Conservation (phyloP, 2,113 vertebrate genomes). For the Melozone crissalis region DNA sequence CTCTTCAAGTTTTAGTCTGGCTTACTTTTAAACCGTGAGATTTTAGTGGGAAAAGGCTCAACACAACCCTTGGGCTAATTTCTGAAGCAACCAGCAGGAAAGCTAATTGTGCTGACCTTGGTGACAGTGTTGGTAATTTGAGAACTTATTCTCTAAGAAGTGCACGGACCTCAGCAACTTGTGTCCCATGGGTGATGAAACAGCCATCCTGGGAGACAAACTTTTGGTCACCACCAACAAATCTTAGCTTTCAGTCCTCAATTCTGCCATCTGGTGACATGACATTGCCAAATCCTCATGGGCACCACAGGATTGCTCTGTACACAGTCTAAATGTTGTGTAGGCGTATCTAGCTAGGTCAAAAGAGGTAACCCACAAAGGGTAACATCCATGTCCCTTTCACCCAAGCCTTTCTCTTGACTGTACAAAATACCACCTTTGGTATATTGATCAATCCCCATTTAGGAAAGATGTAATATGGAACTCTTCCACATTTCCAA, state of each 20-base stretch:
- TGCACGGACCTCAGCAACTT: background rate
- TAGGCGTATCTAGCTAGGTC: background rate
- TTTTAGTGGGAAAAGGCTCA: background rate
- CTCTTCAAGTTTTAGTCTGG: background rate
- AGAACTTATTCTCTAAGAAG: conserved; percentile 6
- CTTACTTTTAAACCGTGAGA: background rate
- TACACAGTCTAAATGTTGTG: background rate
- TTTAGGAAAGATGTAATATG: background rate
- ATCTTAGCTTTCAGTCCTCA: background rate
- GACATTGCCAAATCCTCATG: background rate
- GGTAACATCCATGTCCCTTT: background rate
- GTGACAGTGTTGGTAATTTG: background rate
- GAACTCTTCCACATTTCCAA: background rate
- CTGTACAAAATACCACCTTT: background rate
- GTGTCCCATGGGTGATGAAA: background rate
- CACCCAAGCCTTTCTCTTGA: background rate
- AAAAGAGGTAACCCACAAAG: background rate
- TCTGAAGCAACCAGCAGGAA: background rate
- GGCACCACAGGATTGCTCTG: background rate
- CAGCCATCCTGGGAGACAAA: background rate
- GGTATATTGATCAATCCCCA: background rate
- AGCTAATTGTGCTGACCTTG: background rate
- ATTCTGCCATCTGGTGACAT: background rate
- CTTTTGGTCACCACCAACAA: background rate
- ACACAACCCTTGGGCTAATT: conserved; percentile 18